Conservation (phyloP, 2,888 invertebrate species). For the Melipona bicolor region DNA sequence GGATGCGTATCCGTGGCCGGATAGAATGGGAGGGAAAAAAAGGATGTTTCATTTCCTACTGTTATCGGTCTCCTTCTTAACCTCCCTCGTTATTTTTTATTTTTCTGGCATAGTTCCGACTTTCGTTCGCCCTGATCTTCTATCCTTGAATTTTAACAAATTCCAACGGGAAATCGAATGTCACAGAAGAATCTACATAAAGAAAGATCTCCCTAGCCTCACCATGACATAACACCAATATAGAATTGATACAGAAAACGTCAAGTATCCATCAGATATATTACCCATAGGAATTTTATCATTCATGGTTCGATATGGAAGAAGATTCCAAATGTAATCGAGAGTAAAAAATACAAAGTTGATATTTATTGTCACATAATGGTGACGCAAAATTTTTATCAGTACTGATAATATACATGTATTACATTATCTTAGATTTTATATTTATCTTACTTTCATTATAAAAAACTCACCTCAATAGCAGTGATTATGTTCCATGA, state of each 20-base stretch:
- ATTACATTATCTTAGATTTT: background rate
- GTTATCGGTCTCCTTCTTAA: slow-evolving; percentile 59
- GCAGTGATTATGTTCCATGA: background rate
- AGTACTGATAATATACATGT: background rate
- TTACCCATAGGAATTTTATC: slow-evolving; percentile 8
- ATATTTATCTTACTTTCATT: background rate
- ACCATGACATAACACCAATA: slow-evolving; percentile 3
- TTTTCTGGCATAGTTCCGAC: slow-evolving; percentile 59
- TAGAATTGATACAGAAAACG: slow-evolving; percentile 34
- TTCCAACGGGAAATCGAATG: slow-evolving; percentile 75
- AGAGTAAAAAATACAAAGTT: background rate
- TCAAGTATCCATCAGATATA: background rate
- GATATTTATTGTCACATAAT: background rate
- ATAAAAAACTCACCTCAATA: background rate
- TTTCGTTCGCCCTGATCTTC: background rate
- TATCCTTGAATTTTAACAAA: slow-evolving; percentile 9
- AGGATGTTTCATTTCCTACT: slow-evolving; percentile 74
- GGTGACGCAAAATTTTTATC: too few relatives aligned
- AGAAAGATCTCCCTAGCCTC: slow-evolving; percentile 43
- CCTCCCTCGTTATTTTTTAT: slow-evolving; percentile 75
- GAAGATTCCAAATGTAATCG: background rate
- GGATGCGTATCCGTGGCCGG: slow-evolving; percentile 62
- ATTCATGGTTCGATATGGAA: background rate
- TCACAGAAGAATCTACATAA: slow-evolving; percentile 76
- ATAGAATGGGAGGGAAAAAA: slow-evolving; percentile 49